These are phyloP conservation scores for Gavialis gangeticus DNA, from an alignment of 2,113 vertebrate species.

Conservation along the genomic window DNA sequence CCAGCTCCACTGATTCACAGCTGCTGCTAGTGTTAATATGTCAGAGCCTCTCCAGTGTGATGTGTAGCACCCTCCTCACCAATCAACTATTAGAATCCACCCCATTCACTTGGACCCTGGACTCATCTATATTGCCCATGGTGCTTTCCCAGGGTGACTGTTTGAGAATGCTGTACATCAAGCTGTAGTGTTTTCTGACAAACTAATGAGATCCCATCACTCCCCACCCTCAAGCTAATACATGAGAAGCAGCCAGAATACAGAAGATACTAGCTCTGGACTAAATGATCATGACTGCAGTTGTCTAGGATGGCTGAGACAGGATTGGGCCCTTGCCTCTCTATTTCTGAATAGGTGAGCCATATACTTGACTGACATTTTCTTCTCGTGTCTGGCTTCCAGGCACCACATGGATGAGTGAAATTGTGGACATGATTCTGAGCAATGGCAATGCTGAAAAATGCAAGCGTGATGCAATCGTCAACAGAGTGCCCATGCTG, in stretches of 20 bases:
- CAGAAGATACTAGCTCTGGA: too few species aligned
- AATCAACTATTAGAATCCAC: too few species aligned
- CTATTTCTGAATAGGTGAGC: too few species aligned
- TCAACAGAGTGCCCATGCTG: conserved; percentile 67
- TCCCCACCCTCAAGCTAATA: background rate
- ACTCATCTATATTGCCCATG: background rate
- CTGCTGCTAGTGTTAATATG: background rate
- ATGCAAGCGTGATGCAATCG: conserved; percentile 62
- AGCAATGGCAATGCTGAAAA: conserved; percentile 56
- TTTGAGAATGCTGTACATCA: background rate
- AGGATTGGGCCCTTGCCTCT: too few species aligned
- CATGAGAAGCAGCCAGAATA: background rate
- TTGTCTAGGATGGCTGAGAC: too few species aligned
- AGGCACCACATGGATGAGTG: conserved; percentile 78
- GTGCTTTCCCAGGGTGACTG: background rate
- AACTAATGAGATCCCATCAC: background rate
- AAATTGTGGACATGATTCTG: conserved; percentile 73
- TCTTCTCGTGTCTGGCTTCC: background rate
- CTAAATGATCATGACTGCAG: too few species aligned
- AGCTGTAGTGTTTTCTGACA: background rate
- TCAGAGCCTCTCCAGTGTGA: background rate
- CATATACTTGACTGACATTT: too few species aligned
- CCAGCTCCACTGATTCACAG: background rate
- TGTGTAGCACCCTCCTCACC: too few species aligned
- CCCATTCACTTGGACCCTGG: background rate